phyloP scores from a whole-genome alignment of 2,797 vertebrate species.

The Crypturellus tataupa region DNA sequence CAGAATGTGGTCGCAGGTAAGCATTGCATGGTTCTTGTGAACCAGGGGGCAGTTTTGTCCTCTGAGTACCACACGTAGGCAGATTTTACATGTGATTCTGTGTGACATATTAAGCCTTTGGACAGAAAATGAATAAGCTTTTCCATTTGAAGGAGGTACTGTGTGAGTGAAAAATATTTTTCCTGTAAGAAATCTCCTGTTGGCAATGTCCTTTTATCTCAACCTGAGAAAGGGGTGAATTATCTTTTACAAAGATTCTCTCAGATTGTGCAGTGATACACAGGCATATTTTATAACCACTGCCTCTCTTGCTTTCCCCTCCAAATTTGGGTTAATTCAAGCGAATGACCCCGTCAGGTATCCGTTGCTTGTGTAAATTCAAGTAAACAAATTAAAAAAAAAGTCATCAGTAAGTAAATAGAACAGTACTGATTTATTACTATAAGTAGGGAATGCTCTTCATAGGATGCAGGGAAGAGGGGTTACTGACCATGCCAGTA shows the following conservation, averaged over 20 bases:
- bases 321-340: background rate
- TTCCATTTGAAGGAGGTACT: background rate
- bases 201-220: background rate
- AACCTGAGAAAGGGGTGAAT: background rate
- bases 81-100: background rate
- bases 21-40: constrained; percentile 54
- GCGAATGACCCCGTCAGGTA: background rate
- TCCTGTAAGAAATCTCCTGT: background rate
- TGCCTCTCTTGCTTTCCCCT: background rate
- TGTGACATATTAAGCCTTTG: background rate
- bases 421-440: background rate
- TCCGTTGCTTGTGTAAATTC: background rate
- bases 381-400: too few species aligned
- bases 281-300: background rate
- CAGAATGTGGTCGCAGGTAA: constrained; percentile 98
- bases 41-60: background rate
- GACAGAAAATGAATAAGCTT: background rate
- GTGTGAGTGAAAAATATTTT: background rate
- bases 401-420: background rate
- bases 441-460: background rate
- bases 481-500: background rate
- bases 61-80: background rate
- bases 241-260: background rate
- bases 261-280: background rate
- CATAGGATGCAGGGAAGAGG: background rate